These are phyloP conservation scores for Zelostemma sp. DNA, from an alignment of 1,140 invertebrate species.

Conservation along the genomic window DNA sequence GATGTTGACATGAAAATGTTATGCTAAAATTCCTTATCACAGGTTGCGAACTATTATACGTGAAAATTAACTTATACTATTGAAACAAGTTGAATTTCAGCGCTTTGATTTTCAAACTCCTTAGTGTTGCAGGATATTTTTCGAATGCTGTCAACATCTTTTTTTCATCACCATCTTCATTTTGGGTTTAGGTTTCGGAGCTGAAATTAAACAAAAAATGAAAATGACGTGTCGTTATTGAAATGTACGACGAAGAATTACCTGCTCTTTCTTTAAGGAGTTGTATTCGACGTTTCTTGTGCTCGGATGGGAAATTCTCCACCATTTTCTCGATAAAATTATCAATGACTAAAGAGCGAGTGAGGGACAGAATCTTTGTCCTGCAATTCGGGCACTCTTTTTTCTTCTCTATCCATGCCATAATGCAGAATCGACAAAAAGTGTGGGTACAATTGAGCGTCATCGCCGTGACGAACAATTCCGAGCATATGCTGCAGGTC, in stretches of 20 bases:
- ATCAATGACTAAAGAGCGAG: conserved; percentile 72
- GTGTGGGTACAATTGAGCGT: conserved; percentile 83
- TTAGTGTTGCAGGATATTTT: no score
- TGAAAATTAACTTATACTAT: no score
- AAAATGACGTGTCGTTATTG: not conserved
- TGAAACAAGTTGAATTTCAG: no score
- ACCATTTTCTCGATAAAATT: conserved; percentile 78
- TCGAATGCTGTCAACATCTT: no score
- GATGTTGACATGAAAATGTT: no score
- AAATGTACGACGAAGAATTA: conserved; percentile 3
- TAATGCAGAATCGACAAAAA: conserved; percentile 83
- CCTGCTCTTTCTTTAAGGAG: conserved; percentile 68
- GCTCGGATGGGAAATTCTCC: conserved; percentile 70
- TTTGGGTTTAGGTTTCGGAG: no score
- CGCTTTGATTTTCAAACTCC: no score
- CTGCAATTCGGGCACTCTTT: conserved; percentile 82
- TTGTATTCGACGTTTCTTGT: conserved; percentile 68
- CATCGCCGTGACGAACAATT: conserved; percentile 80
- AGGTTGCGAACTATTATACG: no score
- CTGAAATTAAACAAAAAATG: not conserved
- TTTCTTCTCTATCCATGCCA: conserved; percentile 79
- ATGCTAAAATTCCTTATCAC: no score
- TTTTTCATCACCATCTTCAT: no score
- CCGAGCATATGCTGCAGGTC: conserved; percentile 83
- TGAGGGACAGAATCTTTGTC: conserved; percentile 68